Evolutionary conservation across 1,140 invertebrate genomes (phyloP).

Genomic region (Pogonomyrmex californicus): DNA sequence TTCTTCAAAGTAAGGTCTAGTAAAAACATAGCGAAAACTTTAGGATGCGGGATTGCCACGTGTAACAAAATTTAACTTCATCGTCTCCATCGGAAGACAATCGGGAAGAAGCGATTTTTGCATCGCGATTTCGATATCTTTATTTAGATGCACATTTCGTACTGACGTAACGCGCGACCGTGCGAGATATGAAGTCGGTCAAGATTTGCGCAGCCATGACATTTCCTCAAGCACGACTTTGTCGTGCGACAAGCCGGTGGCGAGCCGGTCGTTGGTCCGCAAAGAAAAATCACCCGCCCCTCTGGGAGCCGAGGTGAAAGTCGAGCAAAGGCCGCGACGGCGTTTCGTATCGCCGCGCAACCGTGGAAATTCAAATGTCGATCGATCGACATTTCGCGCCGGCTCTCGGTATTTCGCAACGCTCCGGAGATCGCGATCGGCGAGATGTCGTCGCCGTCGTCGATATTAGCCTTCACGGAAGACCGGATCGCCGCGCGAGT

Average conservation of each 20-base stretch:
- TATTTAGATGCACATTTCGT: background rate
- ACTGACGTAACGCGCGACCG: constrained; percentile 33
- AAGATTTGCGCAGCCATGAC: constrained; percentile 65
- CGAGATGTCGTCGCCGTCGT: too few relatives aligned
- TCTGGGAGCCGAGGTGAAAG: constrained; percentile 39
- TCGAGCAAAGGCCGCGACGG: constrained; percentile 26
- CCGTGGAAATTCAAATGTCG: constrained; percentile 18
- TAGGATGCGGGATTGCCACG: background rate
- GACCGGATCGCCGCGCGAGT: background rate
- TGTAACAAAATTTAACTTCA: background rate
- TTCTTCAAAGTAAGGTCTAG: background rate
- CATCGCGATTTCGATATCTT: constrained; percentile 2
- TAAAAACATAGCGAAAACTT: background rate
- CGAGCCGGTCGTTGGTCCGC: background rate
- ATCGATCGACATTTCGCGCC: constrained; percentile 24
- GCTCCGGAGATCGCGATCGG: background rate
- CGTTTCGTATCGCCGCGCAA: background rate
- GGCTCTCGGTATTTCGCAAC: constrained; percentile 30
- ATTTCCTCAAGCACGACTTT: constrained; percentile 51
- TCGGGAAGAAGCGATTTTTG: background rate
- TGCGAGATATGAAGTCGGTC: constrained; percentile 50
- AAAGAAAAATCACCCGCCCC: constrained; percentile 31
- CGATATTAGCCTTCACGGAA: constrained; percentile 21
- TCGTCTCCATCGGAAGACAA: background rate
- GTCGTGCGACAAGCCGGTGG: background rate